Conservation (phyloP, 2,888 invertebrate genomes). For the Smittia aterrima region DNA sequence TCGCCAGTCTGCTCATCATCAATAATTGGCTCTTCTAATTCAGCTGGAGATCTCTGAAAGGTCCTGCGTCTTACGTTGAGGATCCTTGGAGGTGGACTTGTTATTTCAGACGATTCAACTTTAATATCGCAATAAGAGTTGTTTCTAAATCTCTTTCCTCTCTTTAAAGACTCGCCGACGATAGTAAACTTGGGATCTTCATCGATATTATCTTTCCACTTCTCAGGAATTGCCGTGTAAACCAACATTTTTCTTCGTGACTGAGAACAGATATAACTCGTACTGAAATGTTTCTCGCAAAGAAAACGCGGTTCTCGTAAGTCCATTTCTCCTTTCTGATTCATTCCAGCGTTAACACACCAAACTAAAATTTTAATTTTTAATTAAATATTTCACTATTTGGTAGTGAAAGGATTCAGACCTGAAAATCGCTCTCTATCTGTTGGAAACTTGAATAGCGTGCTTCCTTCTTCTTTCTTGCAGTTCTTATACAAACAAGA, state of each 20-base stretch:
- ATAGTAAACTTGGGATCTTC: neutral
- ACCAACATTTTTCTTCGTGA: constrained; percentile 33
- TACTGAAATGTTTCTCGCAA: constrained; percentile 27
- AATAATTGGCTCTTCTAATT: too few relatives aligned
- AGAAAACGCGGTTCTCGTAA: constrained; percentile 22
- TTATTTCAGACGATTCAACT: too few relatives aligned
- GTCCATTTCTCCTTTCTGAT: neutral
- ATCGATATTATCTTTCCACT: neutral
- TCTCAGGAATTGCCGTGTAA: constrained; percentile 28
- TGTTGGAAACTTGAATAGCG: constrained; percentile 30
- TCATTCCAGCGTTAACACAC: neutral
- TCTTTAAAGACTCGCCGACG: neutral
- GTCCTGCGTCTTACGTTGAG: too few relatives aligned
- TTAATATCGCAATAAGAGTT: too few relatives aligned
- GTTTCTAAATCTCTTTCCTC: neutral
- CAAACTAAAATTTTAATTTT: neutral
- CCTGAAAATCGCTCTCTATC: constrained; percentile 2
- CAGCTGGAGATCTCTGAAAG: too few relatives aligned
- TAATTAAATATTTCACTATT: neutral
- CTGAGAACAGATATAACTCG: constrained; percentile 18
- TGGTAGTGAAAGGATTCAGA: neutral
- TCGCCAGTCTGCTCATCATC: too few relatives aligned
- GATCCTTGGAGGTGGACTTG: too few relatives aligned
- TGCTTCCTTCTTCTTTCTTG: neutral
- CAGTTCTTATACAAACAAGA: constrained; percentile 25